phyloP scores from a whole-genome alignment of 2,797 vertebrate genomes.

The Rachycentron canadum region DNA sequence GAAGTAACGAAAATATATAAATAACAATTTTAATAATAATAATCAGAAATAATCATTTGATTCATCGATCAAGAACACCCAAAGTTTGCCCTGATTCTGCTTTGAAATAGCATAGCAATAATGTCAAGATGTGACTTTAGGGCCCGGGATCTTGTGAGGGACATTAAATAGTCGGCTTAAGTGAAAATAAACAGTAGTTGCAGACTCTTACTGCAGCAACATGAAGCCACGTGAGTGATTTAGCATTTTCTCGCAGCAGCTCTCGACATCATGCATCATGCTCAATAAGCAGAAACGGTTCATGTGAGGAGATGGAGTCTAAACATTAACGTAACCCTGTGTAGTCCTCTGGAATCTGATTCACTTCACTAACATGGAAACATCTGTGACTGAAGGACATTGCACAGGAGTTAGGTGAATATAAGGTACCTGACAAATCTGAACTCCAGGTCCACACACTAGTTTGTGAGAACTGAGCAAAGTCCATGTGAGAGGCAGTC shows the following conservation, averaged over 20 bases:
- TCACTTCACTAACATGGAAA: background rate
- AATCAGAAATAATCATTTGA: no score
- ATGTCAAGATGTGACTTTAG: no score
- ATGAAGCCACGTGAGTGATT: background rate
- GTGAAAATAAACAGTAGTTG: background rate
- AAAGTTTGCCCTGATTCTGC: no score
- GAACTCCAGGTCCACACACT: background rate
- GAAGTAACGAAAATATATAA: no score
- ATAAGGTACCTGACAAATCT: background rate
- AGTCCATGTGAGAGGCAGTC: no score
- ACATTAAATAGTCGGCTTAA: no score
- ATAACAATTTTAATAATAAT: no score
- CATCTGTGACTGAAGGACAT: background rate
- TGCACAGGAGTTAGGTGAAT: no score
- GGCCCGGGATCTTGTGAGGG: no score
- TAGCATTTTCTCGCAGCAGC: background rate
- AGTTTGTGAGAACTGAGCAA: background rate
- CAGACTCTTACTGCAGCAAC: background rate
- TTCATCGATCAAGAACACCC: no score
- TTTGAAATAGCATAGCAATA: no score
- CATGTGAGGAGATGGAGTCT: background rate
- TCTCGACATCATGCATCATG: no score
- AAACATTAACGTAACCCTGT: background rate
- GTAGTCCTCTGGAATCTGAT: background rate
- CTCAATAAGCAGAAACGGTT: background rate